phyloP scores from a whole-genome alignment of 2,113 vertebrate genomes.

The Neogobius melanostomus region DNA sequence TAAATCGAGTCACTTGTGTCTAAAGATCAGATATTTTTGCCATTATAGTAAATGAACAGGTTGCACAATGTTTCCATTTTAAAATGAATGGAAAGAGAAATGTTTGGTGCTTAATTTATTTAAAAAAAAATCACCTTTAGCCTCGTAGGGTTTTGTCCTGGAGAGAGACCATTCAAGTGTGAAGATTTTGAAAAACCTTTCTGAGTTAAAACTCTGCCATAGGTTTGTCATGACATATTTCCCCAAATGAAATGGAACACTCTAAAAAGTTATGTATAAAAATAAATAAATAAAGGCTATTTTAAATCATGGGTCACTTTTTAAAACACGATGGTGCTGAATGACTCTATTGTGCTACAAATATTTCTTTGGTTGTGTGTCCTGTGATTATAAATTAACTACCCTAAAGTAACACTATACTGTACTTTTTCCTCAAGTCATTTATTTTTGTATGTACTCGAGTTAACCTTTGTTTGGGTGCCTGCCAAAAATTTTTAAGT shows the following conservation, averaged over 20 bases:
- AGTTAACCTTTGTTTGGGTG: not conserved
- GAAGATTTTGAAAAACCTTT: constrained; percentile 55
- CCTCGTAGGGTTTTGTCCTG: constrained; percentile 69
- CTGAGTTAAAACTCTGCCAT: constrained; percentile 56
- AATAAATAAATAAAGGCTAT: constrained; percentile 68
- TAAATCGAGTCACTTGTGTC: constrained; percentile 58
- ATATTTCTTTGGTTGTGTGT: constrained; percentile 17
- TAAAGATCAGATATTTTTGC: constrained; percentile 65
- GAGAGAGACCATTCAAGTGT: constrained; percentile 62
- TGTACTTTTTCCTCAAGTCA: not conserved
- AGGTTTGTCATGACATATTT: constrained; percentile 59
- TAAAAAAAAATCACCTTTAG: constrained; percentile 65
- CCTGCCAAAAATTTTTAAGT: not conserved
- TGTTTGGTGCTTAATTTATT: constrained; percentile 77
- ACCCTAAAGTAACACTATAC: not conserved
- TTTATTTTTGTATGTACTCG: not conserved
- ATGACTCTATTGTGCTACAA: constrained; percentile 51
- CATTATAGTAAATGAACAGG: constrained; percentile 69
- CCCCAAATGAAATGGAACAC: constrained; percentile 50
- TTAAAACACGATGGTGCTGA: constrained; percentile 64
- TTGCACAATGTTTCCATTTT: constrained; percentile 76
- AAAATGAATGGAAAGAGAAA: constrained; percentile 64
- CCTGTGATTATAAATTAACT: constrained; percentile 10
- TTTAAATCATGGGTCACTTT: constrained; percentile 64
- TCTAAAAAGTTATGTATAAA: constrained; percentile 59